Evolutionary conservation across 2,888 invertebrate species (phyloP).

Genomic region (Drosophila testacea): DNA sequence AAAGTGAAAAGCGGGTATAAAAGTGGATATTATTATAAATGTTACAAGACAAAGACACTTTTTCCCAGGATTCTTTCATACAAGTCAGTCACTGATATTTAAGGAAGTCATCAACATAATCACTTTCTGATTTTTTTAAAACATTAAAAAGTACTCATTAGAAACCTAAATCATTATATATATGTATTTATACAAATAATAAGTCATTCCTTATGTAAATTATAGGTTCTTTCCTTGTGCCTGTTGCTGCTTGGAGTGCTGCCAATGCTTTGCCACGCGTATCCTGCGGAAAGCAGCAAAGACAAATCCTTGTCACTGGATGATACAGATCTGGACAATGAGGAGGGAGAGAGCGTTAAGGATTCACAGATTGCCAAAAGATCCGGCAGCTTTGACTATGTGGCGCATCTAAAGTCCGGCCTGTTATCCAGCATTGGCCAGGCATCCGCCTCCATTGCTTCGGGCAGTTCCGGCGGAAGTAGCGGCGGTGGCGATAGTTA

Average conservation of each 20-base stretch:
- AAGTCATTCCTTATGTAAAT: conserved; percentile 25
- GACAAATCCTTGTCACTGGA: conserved; percentile 76
- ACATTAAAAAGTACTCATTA: no score
- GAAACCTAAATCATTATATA: no score
- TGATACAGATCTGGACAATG: conserved; percentile 80
- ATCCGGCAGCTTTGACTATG: conserved; percentile 84
- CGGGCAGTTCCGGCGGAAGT: conserved; percentile 84
- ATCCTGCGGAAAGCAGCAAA: conserved; percentile 62
- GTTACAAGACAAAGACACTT: no score
- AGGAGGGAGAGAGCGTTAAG: conserved; percentile 78
- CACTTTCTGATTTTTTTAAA: no score
- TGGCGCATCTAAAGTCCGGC: conserved; percentile 83
- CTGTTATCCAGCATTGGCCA: conserved; percentile 83
- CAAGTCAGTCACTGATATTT: no score
- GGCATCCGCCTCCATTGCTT: conserved; percentile 85
- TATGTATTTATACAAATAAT: conserved; percentile 9
- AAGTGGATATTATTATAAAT: no score
- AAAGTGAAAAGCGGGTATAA: conserved; percentile 16
- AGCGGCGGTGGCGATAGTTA: conserved; percentile 74
- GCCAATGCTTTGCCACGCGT: conserved; percentile 76
- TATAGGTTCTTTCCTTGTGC: conserved; percentile 68
- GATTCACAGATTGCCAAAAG: conserved; percentile 82
- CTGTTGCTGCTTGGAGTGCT: conserved; percentile 65
- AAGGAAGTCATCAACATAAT: no score
- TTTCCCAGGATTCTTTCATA: no score